Evolutionary conservation across 2,888 invertebrate species (phyloP).

Genomic region (Dione juno): DNA sequence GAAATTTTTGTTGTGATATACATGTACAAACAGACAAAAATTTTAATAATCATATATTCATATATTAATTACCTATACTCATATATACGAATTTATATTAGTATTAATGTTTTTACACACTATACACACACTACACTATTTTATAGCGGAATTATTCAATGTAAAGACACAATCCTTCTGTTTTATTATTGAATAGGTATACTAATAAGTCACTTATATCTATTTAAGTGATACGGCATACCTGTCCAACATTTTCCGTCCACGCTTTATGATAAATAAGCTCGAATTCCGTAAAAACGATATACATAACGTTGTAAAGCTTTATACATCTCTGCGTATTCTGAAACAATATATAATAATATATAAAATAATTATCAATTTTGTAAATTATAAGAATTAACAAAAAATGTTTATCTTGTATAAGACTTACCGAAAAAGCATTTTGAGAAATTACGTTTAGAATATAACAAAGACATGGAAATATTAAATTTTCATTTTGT

Average conservation of each 20-base stretch:
- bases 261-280: constrained; percentile 92
- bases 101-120: no score
- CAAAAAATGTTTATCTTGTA: background rate
- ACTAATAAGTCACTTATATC: no score
- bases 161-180: no score
- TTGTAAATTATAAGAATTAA: background rate
- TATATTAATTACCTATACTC: no score
- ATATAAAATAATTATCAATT: background rate
- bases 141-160: no score
- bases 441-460: background rate
- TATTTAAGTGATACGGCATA: constrained; percentile 54
- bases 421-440: background rate
- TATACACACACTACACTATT: no score
- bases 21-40: no score
- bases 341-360: constrained; percentile 53
- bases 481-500: background rate
- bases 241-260: constrained; percentile 89
- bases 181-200: no score
- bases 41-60: no score
- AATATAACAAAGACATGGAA: background rate
- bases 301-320: constrained; percentile 90
- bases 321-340: constrained; percentile 89
- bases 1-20: no score
- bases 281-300: constrained; percentile 92
- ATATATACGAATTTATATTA: no score